A percentile compares a stretch with the other conserved stretches of the same genome.
Conservation (phyloP, 2,797 vertebrate species). For the Allenopithecus nigroviridis region DNA sequence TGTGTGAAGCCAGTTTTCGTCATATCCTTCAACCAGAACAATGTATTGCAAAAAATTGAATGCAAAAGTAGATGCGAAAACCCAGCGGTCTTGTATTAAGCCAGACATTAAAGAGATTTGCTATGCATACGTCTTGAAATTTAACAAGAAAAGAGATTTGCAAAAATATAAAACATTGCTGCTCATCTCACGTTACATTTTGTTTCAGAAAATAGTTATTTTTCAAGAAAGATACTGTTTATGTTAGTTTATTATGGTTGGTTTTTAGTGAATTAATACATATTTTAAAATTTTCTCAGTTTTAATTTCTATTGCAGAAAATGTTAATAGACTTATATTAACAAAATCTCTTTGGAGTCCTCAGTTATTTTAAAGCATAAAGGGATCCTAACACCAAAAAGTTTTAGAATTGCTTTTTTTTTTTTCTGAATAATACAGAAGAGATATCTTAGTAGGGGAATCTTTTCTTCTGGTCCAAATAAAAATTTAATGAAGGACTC, state of each 20-base stretch:
- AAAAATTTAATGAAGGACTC: background rate
- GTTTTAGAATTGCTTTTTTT: constrained; percentile 2
- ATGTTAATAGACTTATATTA: background rate
- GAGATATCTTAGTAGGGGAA: background rate
- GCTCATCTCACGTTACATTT: background rate
- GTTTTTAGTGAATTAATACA: constrained; percentile 22
- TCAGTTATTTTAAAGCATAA: constrained; percentile 31
- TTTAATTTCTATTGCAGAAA: constrained; percentile 8
- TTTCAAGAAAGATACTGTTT: constrained; percentile 24
- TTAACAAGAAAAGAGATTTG: constrained; percentile 35
- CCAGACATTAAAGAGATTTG: constrained; percentile 51
- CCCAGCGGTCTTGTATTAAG: constrained; percentile 61
- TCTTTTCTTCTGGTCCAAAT: background rate
- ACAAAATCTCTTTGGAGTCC: background rate
- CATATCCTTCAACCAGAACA: constrained; percentile 55
- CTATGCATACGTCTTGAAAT: too few species aligned
- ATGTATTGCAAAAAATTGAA: constrained; percentile 51
- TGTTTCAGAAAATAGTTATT: constrained; percentile 39
- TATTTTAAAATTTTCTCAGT: background rate
- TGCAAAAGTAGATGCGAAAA: constrained; percentile 50
- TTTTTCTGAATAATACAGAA: background rate
- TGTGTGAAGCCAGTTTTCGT: constrained; percentile 49
- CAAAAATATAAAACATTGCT: background rate
- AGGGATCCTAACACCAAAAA: background rate
- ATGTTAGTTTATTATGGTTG: constrained; percentile 33